Evolutionary conservation across 2,113 vertebrate species (phyloP).

Genomic region (Petrocephalus microphthalmus): DNA sequence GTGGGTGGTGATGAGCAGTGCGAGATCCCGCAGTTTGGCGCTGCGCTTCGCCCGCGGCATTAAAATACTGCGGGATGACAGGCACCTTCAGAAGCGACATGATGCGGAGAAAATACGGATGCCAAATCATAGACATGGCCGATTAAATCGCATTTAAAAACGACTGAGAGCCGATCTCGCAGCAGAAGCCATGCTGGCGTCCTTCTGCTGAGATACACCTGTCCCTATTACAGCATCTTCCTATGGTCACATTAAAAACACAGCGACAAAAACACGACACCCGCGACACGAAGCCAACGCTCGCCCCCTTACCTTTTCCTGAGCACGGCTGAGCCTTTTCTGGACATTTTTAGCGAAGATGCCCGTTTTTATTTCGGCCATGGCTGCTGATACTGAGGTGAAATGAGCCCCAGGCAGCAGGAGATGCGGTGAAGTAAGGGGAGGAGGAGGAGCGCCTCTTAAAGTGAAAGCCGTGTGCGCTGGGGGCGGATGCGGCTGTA

Average conservation of each 20-base stretch:
- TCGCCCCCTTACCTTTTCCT: conserved; percentile 78
- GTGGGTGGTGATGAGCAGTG: neutral
- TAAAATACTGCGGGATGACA: neutral
- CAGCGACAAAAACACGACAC: neutral
- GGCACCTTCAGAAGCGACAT: neutral
- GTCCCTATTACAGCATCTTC: conserved; percentile 24
- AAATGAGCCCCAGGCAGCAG: neutral
- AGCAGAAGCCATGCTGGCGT: neutral
- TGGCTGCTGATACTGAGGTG: conserved; percentile 59
- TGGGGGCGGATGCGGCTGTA: neutral
- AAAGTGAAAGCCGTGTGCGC: neutral
- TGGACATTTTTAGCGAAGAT: conserved; percentile 96
- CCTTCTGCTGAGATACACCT: conserved; percentile 10
- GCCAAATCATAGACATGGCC: neutral
- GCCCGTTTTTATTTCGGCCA: conserved; percentile 95
- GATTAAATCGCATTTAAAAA: neutral
- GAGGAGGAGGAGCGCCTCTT: conserved; percentile 12
- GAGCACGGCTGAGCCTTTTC: conserved; percentile 84
- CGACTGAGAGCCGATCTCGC: neutral
- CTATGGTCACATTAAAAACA: neutral
- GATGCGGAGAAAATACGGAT: neutral
- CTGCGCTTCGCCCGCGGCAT: neutral
- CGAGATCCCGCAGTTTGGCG: neutral
- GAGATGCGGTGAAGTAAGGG: neutral
- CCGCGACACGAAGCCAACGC: neutral